phyloP scores from a whole-genome alignment of 2,113 vertebrate genomes.

The Hepsetus odoe region DNA sequence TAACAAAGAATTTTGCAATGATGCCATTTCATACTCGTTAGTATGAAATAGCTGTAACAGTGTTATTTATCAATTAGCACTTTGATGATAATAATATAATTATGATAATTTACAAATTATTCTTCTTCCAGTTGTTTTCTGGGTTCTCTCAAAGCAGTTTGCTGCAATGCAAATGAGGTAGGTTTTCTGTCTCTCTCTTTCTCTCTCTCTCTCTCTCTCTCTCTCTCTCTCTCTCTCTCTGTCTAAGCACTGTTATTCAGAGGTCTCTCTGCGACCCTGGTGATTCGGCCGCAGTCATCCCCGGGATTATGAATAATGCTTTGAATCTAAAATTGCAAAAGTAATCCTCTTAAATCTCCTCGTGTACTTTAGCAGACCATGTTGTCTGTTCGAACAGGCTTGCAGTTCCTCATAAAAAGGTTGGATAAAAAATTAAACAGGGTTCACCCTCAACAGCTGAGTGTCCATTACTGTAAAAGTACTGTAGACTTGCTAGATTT shows the following conservation, averaged over 20 bases:
- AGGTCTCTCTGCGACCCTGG: slow-evolving; percentile 66
- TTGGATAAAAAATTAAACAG: slow-evolving; percentile 19
- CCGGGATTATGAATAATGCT: slow-evolving; percentile 81
- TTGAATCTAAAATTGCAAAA: slow-evolving; percentile 80
- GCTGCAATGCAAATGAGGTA: too few relatives aligned
- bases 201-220: not conserved
- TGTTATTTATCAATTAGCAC: too few relatives aligned
- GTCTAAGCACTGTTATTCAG: slow-evolving; percentile 64
- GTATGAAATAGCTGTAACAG: too few relatives aligned
- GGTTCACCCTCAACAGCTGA: slow-evolving; percentile 12
- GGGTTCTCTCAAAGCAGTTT: too few relatives aligned
- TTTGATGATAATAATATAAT: too few relatives aligned
- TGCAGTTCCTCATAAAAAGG: slow-evolving; percentile 58
- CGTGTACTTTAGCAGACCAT: slow-evolving; percentile 71
- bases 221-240: slow-evolving; percentile 59
- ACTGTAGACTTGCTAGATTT: not conserved
- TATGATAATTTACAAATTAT: too few relatives aligned
- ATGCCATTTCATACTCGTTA: too few relatives aligned
- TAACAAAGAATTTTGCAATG: too few relatives aligned
- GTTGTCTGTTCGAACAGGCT: slow-evolving; percentile 73
- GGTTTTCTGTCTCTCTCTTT: not conserved
- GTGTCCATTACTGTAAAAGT: slow-evolving; percentile 21
- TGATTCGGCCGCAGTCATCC: slow-evolving; percentile 75
- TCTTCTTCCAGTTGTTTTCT: too few relatives aligned
- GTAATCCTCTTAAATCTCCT: slow-evolving; percentile 82